phyloP scores from a whole-genome alignment of 2,113 vertebrate genomes.

The Bufo bufo region DNA sequence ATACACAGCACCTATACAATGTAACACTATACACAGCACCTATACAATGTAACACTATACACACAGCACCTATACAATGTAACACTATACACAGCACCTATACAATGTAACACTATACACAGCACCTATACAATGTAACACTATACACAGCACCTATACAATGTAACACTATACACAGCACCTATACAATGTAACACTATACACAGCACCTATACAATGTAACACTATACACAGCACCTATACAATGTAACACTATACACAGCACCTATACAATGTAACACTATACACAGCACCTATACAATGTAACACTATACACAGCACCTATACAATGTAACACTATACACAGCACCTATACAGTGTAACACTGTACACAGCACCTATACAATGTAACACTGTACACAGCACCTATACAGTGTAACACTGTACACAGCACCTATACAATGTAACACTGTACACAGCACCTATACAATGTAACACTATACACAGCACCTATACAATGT shows the following conservation, averaged over 20 bases:
- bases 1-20: not conserved
- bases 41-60: slow-evolving; percentile 9
- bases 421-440: not conserved
- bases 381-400: not conserved
- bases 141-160: not conserved
- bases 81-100: not conserved
- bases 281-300: not conserved
- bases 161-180: not conserved
- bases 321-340: not conserved
- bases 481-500: not conserved
- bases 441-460: not conserved
- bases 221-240: slow-evolving; percentile 2
- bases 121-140: not conserved
- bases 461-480: not conserved
- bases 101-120: not conserved
- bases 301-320: not conserved
- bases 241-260: slow-evolving; percentile 1
- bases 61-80: not conserved
- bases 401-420: not conserved
- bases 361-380: not conserved
- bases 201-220: slow-evolving; percentile 3
- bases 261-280: slow-evolving; percentile 18
- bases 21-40: not conserved
- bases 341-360: not conserved
- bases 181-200: not conserved